These are phyloP conservation scores for Mesocentrotus franciscanus DNA, from an alignment of 53 echinoderm and acorn worm genomes.

Conservation along the genomic window DNA sequence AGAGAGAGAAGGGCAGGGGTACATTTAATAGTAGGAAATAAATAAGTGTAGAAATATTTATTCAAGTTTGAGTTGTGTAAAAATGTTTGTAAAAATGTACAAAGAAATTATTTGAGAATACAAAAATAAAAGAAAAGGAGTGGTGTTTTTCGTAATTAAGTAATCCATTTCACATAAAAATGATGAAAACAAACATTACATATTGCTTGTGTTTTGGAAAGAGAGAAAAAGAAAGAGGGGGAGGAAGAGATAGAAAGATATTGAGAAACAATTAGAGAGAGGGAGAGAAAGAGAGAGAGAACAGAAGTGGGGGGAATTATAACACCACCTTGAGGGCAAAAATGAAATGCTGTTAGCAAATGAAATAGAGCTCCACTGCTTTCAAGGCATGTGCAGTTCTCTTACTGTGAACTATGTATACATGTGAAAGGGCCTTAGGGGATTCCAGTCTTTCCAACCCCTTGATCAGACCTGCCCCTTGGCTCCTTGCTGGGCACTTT, in stretches of 20 bases:
- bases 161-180: no score
- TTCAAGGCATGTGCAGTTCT: neutral
- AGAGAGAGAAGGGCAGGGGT: neutral
- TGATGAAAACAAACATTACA: no score
- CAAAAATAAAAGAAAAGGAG: no score
- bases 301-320: neutral
- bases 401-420: neutral
- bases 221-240: neutral
- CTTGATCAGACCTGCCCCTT: neutral
- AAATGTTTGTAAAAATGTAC: no score
- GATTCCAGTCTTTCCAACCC: neutral
- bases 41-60: neutral
- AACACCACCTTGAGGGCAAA: conserved; percentile 4
- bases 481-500: conserved; percentile 19
- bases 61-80: neutral
- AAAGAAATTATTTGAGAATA: no score
- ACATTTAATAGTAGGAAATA: neutral
- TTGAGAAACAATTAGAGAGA: neutral
- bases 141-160: no score
- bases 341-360: conserved; percentile 43
- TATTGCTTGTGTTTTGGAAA: neutral
- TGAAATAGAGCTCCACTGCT: conserved; percentile 28
- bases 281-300: neutral
- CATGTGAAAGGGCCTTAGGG: conserved; percentile 20
- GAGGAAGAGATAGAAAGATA: neutral